phyloP scores from a whole-genome alignment of 2,797 vertebrate species.

The Hippoglossus hippoglossus region DNA sequence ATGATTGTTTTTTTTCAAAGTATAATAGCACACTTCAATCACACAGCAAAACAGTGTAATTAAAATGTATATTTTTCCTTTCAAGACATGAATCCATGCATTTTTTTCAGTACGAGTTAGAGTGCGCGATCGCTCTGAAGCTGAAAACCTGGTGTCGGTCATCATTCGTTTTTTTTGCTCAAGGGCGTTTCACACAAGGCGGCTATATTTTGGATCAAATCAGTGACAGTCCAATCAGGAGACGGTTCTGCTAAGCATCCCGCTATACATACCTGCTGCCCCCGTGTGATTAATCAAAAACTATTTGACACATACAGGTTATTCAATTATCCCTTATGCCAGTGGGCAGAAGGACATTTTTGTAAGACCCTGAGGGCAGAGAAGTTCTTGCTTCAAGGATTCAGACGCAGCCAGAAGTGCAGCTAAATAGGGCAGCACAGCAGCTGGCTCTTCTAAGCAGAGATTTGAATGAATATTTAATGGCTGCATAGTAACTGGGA shows the following conservation, averaged over 20 bases:
- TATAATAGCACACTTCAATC: conserved; percentile 23
- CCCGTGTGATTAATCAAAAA: conserved; percentile 64
- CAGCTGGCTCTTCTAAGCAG: conserved; percentile 59
- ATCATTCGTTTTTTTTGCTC: conserved; percentile 35
- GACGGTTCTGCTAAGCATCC: conserved; percentile 43
- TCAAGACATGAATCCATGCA: conserved; percentile 27
- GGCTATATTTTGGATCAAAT: conserved; percentile 58
- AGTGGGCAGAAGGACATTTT: conserved; percentile 16
- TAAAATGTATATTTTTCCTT: conserved; percentile 27
- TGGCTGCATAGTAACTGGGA: conserved; percentile 55
- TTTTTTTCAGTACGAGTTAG: conserved; percentile 20
- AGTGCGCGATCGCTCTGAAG: background rate
- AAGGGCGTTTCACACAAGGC: conserved; percentile 46
- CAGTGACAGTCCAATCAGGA: conserved; percentile 54
- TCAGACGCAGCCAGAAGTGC: conserved; percentile 46
- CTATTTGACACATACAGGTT: conserved; percentile 57
- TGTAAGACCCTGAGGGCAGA: conserved; percentile 40
- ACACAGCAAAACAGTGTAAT: conserved; percentile 29
- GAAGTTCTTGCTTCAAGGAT: conserved; percentile 54
- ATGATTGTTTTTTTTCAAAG: conserved; percentile 19
- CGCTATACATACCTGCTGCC: conserved; percentile 37
- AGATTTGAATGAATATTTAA: conserved; percentile 67
- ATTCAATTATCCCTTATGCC: conserved; percentile 56
- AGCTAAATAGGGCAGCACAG: conserved; percentile 65
- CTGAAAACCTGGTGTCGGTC: conserved; percentile 21